Evolutionary conservation across 2,113 vertebrate genomes (phyloP).

Genomic region (Cebus imitator): DNA sequence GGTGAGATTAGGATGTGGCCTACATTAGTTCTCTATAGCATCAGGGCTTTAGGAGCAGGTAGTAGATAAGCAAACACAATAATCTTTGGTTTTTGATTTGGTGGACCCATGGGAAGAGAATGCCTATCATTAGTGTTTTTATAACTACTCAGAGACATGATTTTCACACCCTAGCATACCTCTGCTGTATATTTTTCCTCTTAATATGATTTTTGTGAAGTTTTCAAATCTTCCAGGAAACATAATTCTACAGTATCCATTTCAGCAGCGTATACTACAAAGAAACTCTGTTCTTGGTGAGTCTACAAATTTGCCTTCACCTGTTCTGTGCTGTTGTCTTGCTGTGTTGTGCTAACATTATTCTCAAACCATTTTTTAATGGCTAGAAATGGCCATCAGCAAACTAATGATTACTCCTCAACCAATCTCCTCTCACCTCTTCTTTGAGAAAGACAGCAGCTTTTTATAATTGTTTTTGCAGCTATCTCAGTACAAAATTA

Average conservation of each 20-base stretch:
- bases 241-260: neutral
- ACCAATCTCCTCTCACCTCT: neutral
- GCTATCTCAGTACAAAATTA: neutral
- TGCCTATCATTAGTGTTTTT: neutral
- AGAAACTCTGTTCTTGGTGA: neutral
- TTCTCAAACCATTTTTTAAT: neutral
- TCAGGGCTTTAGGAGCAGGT: neutral
- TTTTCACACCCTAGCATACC: neutral
- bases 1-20: neutral
- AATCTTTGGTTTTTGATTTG: neutral
- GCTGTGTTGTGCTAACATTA: neutral
- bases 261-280: neutral
- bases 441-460: neutral
- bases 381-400: neutral
- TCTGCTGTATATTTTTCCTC: slow-evolving; percentile 8
- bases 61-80: neutral
- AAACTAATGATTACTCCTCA: neutral
- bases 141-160: neutral
- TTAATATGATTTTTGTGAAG: neutral
- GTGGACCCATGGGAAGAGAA: neutral
- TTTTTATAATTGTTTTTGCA: neutral
- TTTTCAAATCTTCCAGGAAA: slow-evolving; percentile 26
- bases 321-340: neutral
- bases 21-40: neutral
- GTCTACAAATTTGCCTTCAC: neutral